phyloP scores from a whole-genome alignment of 2,797 vertebrate genomes.

The Centropyge bicolor region DNA sequence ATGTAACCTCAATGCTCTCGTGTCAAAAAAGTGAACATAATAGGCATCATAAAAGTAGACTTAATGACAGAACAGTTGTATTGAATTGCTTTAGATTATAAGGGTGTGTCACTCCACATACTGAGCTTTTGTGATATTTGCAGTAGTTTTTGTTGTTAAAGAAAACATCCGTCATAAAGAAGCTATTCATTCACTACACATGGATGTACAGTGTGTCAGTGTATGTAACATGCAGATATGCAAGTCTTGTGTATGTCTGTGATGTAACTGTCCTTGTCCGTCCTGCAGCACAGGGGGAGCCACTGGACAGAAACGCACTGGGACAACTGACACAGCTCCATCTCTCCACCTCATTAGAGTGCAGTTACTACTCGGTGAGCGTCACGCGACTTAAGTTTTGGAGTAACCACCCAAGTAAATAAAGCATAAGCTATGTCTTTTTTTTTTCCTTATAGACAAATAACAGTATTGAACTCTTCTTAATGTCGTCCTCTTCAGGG shows the following conservation, averaged over 20 bases:
- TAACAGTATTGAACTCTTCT: neutral
- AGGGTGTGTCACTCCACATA: neutral
- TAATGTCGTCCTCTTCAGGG: constrained; percentile 23
- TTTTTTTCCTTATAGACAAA: neutral
- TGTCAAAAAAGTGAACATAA: neutral
- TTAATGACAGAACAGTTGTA: neutral
- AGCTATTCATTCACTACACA: neutral
- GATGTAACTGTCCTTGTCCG: constrained; percentile 12
- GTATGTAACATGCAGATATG: neutral
- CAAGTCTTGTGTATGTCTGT: neutral
- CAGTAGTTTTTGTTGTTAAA: neutral
- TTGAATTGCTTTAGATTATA: neutral
- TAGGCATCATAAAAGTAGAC: neutral
- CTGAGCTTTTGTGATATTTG: too few relatives aligned
- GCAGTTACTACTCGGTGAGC: constrained; percentile 53
- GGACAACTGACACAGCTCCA: constrained; percentile 66
- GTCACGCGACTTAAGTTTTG: neutral
- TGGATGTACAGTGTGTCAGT: neutral
- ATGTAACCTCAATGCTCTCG: too few relatives aligned
- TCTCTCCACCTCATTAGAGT: constrained; percentile 58
- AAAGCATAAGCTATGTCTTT: neutral
- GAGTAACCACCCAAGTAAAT: neutral
- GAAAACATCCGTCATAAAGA: neutral
- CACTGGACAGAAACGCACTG: constrained; percentile 50
- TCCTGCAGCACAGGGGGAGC: constrained; percentile 50